Evolutionary conservation across 2,113 vertebrate genomes (phyloP), one percentile per base, ranked within the genome.

Genomic region (Megaleporinus macrocephalus): DNA sequence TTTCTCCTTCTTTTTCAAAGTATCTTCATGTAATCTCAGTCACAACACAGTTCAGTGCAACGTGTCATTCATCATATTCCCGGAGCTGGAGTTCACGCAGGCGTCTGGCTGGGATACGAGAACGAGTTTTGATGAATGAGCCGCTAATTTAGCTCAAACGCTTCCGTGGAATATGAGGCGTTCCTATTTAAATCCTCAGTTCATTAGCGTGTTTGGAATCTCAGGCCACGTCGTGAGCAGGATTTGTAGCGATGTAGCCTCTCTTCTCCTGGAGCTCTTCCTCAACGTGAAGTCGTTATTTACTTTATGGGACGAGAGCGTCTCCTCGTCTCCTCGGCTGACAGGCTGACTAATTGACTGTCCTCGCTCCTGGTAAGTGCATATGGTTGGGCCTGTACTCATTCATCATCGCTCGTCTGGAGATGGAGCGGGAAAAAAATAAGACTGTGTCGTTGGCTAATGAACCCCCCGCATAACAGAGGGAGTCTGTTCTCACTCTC

Each of bases 391-490:
- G 44, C 44, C n/a, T 53, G 29, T 78, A 70, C 68, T 78, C 59
- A 53, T 77, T 77, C 26, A 47, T 78, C 62, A 65, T 65, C 16
- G 36, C 26, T 62, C 22, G 44, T 70, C 57, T 33, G 63, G 66
- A 63, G 24, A 22, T 70, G 66, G 41, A 14, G 65, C 33, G 49
- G 47, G 27, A 73, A 36, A 68, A 61, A 33, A 24, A 72, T 11
- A 29, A 36, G 36, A 7, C 36, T 70, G 57, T 73, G 55, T 59
- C 65, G 41, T 27, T 20, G 5, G 51, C 33, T 70, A 79, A 70
- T 70, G 57, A 73, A 80, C 69, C 69, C n/a, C 73, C 55, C 33
- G 29, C 27, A 63, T 26, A 65, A 57, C 57, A 80, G 80, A 82
- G 29, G 36, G 63, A 75, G 80, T 55, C 57, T 75, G 62, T 57